Conservation (phyloP, 2,797 vertebrate genomes). For the Bovichtus variegatus region DNA sequence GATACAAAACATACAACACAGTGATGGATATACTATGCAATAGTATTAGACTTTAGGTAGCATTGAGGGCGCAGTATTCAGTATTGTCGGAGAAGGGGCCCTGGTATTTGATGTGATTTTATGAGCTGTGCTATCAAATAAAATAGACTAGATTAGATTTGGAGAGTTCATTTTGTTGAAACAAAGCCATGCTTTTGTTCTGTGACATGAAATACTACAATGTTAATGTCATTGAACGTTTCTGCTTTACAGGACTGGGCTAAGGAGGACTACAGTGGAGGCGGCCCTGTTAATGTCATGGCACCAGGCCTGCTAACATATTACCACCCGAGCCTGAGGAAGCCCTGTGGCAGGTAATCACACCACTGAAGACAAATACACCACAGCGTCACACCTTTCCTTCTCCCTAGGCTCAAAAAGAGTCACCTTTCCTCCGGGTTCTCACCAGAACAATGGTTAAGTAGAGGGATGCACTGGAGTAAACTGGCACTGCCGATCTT, state of each 20-base stretch:
- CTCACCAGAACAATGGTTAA: conserved; percentile 1
- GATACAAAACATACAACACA: not conserved
- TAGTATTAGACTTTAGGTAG: no score
- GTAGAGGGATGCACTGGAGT: not conserved
- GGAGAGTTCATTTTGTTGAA: not conserved
- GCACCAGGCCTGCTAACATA: conserved; percentile 83
- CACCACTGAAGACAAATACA: conserved; percentile 42
- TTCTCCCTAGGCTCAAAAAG: not conserved
- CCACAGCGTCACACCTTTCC: conserved; percentile 12
- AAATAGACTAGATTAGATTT: not conserved
- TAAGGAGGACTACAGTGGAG: conserved; percentile 82
- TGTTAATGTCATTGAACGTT: not conserved
- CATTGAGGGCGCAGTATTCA: no score
- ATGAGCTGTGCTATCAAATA: not conserved
- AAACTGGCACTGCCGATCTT: not conserved
- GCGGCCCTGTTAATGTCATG: conserved; percentile 87
- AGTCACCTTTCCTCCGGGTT: conserved; percentile 9
- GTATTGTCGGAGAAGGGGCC: no score
- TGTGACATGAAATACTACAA: conserved; percentile 1
- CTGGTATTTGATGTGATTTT: no score
- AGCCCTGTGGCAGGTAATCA: conserved; percentile 84
- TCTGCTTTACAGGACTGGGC: conserved; percentile 81
- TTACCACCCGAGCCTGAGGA: conserved; percentile 83
- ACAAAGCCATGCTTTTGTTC: not conserved
- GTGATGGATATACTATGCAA: not conserved